A percentile compares a stretch with the other conserved stretches of the same genome.
Evolutionary conservation across 2,888 invertebrate species (phyloP).

Genomic region (Drosophila fungiperda): DNA sequence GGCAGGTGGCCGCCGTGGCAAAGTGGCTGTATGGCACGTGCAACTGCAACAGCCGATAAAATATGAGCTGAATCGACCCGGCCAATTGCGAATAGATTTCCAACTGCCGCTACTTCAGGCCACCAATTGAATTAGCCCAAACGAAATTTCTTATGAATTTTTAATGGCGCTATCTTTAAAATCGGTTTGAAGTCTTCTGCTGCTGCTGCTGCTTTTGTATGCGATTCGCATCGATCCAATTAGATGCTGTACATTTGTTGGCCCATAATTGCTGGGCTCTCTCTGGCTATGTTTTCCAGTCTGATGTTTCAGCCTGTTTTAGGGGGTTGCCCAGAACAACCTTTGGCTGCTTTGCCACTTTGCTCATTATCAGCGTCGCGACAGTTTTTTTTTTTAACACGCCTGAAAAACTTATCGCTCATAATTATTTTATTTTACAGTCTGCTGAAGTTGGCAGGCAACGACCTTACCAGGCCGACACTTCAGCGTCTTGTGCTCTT

Average conservation of each 20-base stretch:
- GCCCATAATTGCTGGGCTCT: constrained; percentile 54
- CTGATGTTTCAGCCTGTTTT: neutral
- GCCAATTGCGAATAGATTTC: constrained; percentile 54
- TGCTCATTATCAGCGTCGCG: constrained; percentile 68
- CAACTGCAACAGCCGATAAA: constrained; percentile 73
- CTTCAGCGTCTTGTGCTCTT: constrained; percentile 26
- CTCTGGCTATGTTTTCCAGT: neutral
- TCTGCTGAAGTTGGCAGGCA: constrained; percentile 75
- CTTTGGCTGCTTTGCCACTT: constrained; percentile 27
- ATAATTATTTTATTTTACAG: constrained; percentile 80
- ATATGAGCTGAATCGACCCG: constrained; percentile 57
- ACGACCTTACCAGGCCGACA: constrained; percentile 58
- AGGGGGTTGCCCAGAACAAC: constrained; percentile 58
- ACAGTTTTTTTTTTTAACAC: constrained; percentile 47
- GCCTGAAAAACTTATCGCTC: constrained; percentile 69
- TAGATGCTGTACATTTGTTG: constrained; percentile 57
- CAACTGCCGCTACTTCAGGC: constrained; percentile 24
- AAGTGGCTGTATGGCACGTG: constrained; percentile 64
- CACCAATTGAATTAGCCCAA: constrained; percentile 71
- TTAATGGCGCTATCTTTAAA: constrained; percentile 56
- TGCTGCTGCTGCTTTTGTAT: constrained; percentile 43
- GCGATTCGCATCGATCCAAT: constrained; percentile 74
- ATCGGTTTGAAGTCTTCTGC: constrained; percentile 9
- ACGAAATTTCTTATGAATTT: constrained; percentile 61
- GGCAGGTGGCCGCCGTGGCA: constrained; percentile 15